phyloP scores from a whole-genome alignment of 2,888 invertebrate genomes.

The Oxycera nigricornis region DNA sequence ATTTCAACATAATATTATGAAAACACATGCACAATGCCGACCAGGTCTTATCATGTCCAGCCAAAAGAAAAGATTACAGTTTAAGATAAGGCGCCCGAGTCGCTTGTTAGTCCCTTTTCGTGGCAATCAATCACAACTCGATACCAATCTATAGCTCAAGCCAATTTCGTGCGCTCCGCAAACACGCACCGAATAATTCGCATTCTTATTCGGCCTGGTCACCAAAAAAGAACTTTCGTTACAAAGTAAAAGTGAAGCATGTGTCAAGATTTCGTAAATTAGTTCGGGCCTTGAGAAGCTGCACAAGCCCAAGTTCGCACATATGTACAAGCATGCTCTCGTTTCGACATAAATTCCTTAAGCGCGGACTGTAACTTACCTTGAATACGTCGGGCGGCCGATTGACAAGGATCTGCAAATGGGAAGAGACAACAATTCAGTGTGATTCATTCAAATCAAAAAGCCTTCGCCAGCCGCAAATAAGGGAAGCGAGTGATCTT shows the following conservation, averaged over 20 bases:
- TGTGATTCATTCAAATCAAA: conserved; percentile 8
- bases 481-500: background rate
- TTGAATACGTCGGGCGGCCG: conserved; percentile 20
- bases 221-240: conserved; percentile 34
- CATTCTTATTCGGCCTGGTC: background rate
- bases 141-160: background rate
- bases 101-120: background rate
- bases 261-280: conserved; percentile 30
- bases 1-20: too few species aligned
- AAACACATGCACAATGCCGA: too few species aligned
- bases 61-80: background rate
- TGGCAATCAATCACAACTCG: background rate
- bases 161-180: background rate
- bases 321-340: background rate
- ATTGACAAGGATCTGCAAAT: conserved; percentile 30
- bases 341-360: background rate
- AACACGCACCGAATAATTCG: background rate
- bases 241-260: conserved; percentile 33
- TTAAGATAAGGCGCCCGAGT: background rate
- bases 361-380: conserved; percentile 23
- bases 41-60: background rate
- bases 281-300: background rate
- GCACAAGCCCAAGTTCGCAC: background rate
- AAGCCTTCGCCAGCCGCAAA: background rate
- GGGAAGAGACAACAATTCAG: background rate